Percentiles rank a stretch among this genome's conserved stretches.
Evolutionary conservation across 2,113 vertebrate species (phyloP).

Genomic region (Otis tarda): DNA sequence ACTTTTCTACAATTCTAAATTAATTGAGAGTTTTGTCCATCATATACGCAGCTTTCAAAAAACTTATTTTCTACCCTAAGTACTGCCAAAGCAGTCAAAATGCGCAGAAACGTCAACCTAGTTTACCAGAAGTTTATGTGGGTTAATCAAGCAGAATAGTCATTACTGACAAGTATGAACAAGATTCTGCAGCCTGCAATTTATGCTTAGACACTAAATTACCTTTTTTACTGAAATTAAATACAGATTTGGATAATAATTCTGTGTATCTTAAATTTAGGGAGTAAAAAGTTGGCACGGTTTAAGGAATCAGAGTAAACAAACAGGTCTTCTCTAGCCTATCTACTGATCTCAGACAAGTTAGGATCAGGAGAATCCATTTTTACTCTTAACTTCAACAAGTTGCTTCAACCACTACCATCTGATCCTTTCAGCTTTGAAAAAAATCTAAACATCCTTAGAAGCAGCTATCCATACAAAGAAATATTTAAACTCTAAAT

Average conservation of each 20-base stretch:
- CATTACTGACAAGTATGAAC: background rate
- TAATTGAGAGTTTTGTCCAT: background rate
- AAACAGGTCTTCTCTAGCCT: background rate
- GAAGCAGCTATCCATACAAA: background rate
- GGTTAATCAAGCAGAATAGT: background rate
- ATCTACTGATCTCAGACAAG: background rate
- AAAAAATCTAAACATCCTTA: background rate
- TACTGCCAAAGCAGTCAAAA: background rate
- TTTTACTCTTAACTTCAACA: background rate
- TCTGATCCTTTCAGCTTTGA: background rate
- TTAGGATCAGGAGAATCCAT: background rate
- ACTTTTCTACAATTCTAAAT: background rate
- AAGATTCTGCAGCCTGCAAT: background rate
- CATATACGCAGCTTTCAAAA: background rate
- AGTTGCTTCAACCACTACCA: background rate
- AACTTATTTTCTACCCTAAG: background rate
- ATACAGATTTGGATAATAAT: background rate
- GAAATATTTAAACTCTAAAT: background rate
- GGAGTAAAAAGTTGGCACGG: background rate
- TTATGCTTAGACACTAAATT: background rate
- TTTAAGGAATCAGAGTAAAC: background rate
- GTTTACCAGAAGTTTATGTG: background rate
- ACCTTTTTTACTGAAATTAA: background rate
- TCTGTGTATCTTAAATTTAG: background rate
- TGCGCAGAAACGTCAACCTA: background rate